Evolutionary conservation across 2,888 invertebrate genomes (phyloP).

Genomic region (Ischnus inquisitorius): DNA sequence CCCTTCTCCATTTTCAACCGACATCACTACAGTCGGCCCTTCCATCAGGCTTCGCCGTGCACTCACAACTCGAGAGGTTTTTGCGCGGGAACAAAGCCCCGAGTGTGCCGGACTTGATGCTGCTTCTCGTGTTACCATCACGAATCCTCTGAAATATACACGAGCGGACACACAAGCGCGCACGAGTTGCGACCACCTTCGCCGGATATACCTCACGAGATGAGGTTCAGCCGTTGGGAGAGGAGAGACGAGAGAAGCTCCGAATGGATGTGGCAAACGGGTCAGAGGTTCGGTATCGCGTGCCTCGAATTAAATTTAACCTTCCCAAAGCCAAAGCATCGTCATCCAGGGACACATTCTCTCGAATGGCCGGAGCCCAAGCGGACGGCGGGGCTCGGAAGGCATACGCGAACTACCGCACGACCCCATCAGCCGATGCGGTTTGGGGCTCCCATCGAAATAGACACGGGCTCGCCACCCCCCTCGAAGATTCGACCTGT

Average conservation of each 20-base stretch:
- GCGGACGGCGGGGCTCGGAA: background rate
- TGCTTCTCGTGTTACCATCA: slow-evolving; percentile 46
- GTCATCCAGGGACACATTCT: slow-evolving; percentile 68
- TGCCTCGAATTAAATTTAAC: slow-evolving; percentile 68
- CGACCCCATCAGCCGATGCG: slow-evolving; percentile 58
- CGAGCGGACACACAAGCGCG: background rate
- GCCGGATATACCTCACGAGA: slow-evolving; percentile 13
- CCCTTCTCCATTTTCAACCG: background rate
- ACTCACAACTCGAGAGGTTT: slow-evolving; percentile 29
- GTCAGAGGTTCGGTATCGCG: slow-evolving; percentile 46
- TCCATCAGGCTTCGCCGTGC: slow-evolving; percentile 36
- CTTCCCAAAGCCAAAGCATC: slow-evolving; percentile 57
- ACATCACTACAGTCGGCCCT: background rate
- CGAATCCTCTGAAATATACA: slow-evolving; percentile 25
- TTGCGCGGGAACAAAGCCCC: slow-evolving; percentile 10
- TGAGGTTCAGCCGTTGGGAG: slow-evolving; percentile 33
- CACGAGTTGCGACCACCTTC: background rate
- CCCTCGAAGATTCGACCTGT: slow-evolving; percentile 48
- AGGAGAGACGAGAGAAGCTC: background rate
- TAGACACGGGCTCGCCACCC: slow-evolving; percentile 38
- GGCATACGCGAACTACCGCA: slow-evolving; percentile 47
- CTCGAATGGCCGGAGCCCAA: slow-evolving; percentile 44
- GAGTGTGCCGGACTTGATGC: background rate
- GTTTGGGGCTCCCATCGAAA: slow-evolving; percentile 59
- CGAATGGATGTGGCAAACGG: slow-evolving; percentile 41